These are phyloP conservation scores for Anthophora plumipes DNA, from an alignment of 2,888 invertebrate species.

Conservation along the genomic window DNA sequence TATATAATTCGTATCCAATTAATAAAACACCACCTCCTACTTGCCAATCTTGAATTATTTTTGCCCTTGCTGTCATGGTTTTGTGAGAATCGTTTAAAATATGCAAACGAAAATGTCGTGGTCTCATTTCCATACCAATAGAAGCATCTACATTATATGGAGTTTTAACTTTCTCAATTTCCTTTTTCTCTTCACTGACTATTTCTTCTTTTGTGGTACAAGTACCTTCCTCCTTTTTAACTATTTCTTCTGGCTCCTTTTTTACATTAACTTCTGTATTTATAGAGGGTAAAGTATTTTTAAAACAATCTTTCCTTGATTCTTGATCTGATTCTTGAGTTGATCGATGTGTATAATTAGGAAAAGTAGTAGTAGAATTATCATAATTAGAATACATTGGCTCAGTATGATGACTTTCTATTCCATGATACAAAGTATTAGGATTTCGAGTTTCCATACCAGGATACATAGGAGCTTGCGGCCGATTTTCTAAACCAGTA, in stretches of 20 bases:
- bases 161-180: conserved; percentile 77
- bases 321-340: conserved; percentile 69
- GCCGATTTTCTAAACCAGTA: conserved; percentile 67
- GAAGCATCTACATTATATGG: conserved; percentile 80
- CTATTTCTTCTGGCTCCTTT: conserved; percentile 74
- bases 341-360: conserved; percentile 66
- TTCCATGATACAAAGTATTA: conserved; percentile 69
- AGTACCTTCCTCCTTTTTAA: conserved; percentile 72
- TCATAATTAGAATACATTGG: conserved; percentile 73
- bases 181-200: conserved; percentile 74
- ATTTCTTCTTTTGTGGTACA: conserved; percentile 72
- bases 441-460: conserved; percentile 71
- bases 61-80: conserved; percentile 93
- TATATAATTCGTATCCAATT: conserved; percentile 98
- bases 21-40: conserved; percentile 95
- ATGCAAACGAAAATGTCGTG: conserved; percentile 94
- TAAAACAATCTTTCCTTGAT: conserved; percentile 73
- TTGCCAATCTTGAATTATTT: conserved; percentile 95
- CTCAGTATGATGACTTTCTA: conserved; percentile 69
- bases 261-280: conserved; percentile 74
- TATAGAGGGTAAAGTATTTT: conserved; percentile 47
- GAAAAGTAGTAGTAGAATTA: conserved; percentile 60
- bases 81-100: conserved; percentile 98
- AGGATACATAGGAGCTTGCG: conserved; percentile 69
- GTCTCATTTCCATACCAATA: conserved; percentile 84